Base-by-base conservation (phyloP, 2,888 invertebrate genomes). In the Romanomermis culicivorax region DNA sequence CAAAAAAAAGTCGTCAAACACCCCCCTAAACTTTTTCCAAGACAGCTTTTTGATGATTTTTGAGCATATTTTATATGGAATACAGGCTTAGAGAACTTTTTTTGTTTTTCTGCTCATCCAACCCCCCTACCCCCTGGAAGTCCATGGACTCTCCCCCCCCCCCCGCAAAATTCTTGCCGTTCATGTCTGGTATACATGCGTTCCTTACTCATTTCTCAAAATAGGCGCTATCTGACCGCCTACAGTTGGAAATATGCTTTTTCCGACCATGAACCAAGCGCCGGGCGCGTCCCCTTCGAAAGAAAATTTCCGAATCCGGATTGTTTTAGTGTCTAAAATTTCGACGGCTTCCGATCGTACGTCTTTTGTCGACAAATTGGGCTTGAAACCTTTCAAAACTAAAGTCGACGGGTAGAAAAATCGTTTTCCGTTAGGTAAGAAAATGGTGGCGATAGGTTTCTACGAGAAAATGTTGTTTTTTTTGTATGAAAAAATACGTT, bases 211-310 rank as follows among this genome's bases (percentile, higher is more conserved):
- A n/a, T 55, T 36, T 42, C 51, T 65, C 59, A 55, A 65, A 2
- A 68, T 42, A 0, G 67, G 67, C 26, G 67, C 63, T 52, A 67
- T 66, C 29, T 63, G 59, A 14, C 68, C 67, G 29, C 58, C 59
- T 2, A 59, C 42, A 51, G 63, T 64, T 1, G 67, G 67, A 17
- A 67, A 55, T 17, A 68, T 58, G 29, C 64, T 65, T 51, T 62
- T 63, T 30, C 67, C 67, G 23, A 64, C 62, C 66, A 68, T 63
- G 42, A 67, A 65, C 67, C 67, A 67, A 3, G 64, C 59, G 1
- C 65, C 61, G 20, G 63, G 58, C n/a, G 64, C 66, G 24, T 64
- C 60, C 2, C 64, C 60, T 51, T 60, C 56, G 47, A 67, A 60
- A 0, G 59, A 58, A 51, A 67, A 65, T 29, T 66, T 61, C 11